Percentiles rank a stretch among this genome's conserved stretches.
These are phyloP conservation scores for Smithornis capensis DNA, from an alignment of 2,113 vertebrate genomes.

Conservation along the genomic window DNA sequence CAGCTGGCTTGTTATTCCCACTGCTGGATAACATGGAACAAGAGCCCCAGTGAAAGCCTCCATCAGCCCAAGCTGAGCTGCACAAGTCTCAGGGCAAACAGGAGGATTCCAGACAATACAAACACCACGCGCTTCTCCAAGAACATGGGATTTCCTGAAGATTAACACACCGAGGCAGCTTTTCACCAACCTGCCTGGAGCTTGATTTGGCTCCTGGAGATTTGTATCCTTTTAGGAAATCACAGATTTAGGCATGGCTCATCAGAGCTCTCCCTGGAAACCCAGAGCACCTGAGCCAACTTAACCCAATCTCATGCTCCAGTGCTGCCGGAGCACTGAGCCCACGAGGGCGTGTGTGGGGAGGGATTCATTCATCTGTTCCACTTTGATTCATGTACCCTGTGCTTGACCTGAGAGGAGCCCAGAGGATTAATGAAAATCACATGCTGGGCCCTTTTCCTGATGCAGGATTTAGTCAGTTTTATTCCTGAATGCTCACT, in stretches of 20 bases:
- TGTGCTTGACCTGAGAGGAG: constrained; percentile 50
- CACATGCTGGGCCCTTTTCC: constrained; percentile 58
- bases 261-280: constrained; percentile 19
- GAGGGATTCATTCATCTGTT: constrained; percentile 37
- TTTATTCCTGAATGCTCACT: constrained; percentile 1
- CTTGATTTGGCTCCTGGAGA: constrained; percentile 39
- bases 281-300: constrained; percentile 42
- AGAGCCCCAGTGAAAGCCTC: neutral
- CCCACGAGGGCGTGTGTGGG: neutral
- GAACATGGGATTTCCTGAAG: neutral
- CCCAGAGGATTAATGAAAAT: constrained; percentile 57
- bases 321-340: neutral
- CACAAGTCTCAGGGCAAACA: neutral
- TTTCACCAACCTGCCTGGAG: neutral
- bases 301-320: constrained; percentile 57
- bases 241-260: constrained; percentile 43
- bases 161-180: neutral
- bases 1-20: neutral
- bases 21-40: neutral
- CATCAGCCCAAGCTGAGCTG: neutral
- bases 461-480: constrained; percentile 15
- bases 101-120: neutral
- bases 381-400: constrained; percentile 33
- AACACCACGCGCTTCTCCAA: neutral
- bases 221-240: constrained; percentile 51